Conservation (phyloP, 1,140 invertebrate genomes). For the Zophobas morio region DNA sequence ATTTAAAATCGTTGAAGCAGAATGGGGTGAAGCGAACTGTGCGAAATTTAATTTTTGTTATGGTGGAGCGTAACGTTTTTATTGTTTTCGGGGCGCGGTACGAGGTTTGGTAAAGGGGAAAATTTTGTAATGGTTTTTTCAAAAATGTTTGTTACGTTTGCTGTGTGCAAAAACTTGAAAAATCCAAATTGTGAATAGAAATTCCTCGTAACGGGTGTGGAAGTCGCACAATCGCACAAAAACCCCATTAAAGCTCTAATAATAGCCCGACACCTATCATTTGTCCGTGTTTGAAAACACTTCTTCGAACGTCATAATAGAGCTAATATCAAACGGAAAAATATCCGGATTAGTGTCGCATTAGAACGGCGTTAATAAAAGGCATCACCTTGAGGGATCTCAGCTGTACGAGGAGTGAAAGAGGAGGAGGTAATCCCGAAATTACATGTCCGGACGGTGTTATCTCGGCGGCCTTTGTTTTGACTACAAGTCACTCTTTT, state of each 20-base stretch:
- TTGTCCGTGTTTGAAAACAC: constrained; percentile 25
- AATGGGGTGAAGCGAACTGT: constrained; percentile 50
- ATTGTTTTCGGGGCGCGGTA: constrained; percentile 7
- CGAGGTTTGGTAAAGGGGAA: not conserved
- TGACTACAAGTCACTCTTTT: constrained; percentile 19
- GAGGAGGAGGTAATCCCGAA: constrained; percentile 20
- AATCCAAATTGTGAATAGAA: too few relatives aligned
- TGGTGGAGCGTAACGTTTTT: constrained; percentile 27
- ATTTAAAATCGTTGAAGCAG: constrained; percentile 52
- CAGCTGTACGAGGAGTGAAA: constrained; percentile 14
- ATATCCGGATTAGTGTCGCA: constrained; percentile 29
- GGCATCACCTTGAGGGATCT: constrained; percentile 4
- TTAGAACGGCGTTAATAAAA: not conserved
- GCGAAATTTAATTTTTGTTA: constrained; percentile 51
- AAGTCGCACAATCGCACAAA: constrained; percentile 8
- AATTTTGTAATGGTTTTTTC: too few relatives aligned
- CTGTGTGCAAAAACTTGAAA: too few relatives aligned
- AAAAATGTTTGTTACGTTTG: too few relatives aligned
- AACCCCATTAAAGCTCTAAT: constrained; percentile 16
- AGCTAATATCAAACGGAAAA: constrained; percentile 31
- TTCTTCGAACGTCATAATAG: constrained; percentile 22
- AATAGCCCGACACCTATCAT: constrained; percentile 29
- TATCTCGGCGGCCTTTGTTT: constrained; percentile 16
- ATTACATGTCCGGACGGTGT: constrained; percentile 32
- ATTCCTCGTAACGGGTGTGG: constrained; percentile 21